Percentiles rank a stretch among this genome's conserved stretches.
Evolutionary conservation across 2,888 invertebrate genomes (phyloP).

Genomic region (Pantelozetes paolii): DNA sequence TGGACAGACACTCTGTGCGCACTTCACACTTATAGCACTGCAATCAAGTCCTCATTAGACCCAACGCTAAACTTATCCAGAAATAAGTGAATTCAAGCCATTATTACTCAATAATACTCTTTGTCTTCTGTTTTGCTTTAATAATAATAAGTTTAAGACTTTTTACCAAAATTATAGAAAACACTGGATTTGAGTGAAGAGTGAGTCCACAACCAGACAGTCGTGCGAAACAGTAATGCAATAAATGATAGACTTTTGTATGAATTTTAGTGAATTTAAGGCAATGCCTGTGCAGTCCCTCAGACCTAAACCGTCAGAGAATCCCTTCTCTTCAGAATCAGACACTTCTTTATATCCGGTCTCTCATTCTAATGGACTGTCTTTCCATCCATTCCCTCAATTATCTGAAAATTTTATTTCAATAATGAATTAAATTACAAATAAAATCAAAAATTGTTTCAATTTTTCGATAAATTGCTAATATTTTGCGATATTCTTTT

Average conservation of each 20-base stretch:
- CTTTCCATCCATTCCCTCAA: too few relatives aligned
- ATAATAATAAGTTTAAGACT: conserved; percentile 5
- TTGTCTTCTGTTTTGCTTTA: neutral
- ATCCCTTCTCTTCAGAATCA: conserved; percentile 1
- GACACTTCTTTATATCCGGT: too few relatives aligned
- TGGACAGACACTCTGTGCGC: conserved; percentile 6
- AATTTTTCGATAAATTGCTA: too few relatives aligned
- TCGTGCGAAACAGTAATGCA: neutral
- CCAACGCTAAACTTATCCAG: neutral
- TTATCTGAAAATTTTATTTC: too few relatives aligned
- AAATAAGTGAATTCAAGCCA: conserved; percentile 13
- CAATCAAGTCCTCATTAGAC: conserved; percentile 31
- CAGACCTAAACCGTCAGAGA: neutral
- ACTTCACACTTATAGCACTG: conserved; percentile 16
- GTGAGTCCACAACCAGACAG: neutral
- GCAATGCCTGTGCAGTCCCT: neutral
- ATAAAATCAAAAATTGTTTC: too few relatives aligned
- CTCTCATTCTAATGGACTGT: too few relatives aligned
- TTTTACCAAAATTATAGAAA: neutral
- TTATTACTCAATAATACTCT: neutral
- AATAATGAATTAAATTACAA: too few relatives aligned
- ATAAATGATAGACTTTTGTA: conserved; percentile 8
- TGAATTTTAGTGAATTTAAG: neutral
- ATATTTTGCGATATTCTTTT: too few relatives aligned
- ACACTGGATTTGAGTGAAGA: neutral